phyloP scores from a whole-genome alignment of 2,797 vertebrate genomes.

The Esox masquinongy region DNA sequence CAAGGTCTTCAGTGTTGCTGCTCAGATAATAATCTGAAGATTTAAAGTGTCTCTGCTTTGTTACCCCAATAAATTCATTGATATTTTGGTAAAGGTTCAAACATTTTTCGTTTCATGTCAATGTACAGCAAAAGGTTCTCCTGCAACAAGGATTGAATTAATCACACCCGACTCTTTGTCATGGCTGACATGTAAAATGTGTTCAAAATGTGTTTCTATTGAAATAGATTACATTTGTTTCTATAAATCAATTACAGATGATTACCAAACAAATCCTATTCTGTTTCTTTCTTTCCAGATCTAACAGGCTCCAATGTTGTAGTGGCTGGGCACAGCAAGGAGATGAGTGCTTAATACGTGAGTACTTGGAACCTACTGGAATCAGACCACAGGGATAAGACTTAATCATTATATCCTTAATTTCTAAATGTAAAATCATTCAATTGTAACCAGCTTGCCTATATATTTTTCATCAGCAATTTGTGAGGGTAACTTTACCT shows the following conservation, averaged over 20 bases:
- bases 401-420: not conserved
- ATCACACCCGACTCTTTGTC: not conserved
- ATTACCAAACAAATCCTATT: conserved; percentile 19
- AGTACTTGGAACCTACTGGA: conserved; percentile 34
- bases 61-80: too few relatives aligned
- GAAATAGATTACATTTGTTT: not conserved
- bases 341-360: conserved; percentile 82
- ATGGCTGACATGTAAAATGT: not conserved
- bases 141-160: too few relatives aligned
- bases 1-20: too few relatives aligned
- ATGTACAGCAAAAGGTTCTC: too few relatives aligned
- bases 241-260: not conserved
- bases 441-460: not conserved
- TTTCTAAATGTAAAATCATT: not conserved
- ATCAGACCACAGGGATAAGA: not conserved
- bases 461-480: conserved; percentile 62
- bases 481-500: conserved; percentile 89
- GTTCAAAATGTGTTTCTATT: not conserved
- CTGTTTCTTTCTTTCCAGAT: conserved; percentile 57
- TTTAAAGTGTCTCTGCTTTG: too few relatives aligned
- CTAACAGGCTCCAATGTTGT: conserved; percentile 73
- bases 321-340: conserved; percentile 82
- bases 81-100: too few relatives aligned
- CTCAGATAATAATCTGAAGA: too few relatives aligned
- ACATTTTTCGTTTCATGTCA: too few relatives aligned